These are phyloP conservation scores for Diuraphis noxia DNA, from an alignment of 1,140 invertebrate species.

Conservation along the genomic window DNA sequence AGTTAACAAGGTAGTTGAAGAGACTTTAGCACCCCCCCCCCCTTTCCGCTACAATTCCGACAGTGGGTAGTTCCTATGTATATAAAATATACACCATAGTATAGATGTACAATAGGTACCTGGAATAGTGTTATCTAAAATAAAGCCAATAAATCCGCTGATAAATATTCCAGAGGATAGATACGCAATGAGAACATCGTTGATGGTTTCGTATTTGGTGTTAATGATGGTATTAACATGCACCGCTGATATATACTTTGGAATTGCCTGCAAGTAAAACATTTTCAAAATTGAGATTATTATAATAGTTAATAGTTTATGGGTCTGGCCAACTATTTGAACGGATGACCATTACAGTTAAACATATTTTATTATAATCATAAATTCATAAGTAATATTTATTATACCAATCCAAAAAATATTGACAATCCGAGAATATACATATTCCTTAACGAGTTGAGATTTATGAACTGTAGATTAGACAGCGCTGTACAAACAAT, in stretches of 20 bases:
- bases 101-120: neutral
- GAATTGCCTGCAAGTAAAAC: neutral
- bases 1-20: too few species aligned
- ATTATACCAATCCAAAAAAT: constrained; percentile 43
- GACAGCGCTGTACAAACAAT: constrained; percentile 29
- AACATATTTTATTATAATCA: neutral
- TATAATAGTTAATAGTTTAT: neutral
- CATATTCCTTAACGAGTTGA: constrained; percentile 42
- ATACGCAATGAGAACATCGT: neutral
- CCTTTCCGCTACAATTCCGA: too few species aligned
- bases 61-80: too few species aligned
- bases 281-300: neutral
- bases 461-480: constrained; percentile 47
- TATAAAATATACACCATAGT: too few species aligned
- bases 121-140: constrained; percentile 47
- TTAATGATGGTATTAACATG: neutral
- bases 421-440: constrained; percentile 45
- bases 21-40: too few species aligned
- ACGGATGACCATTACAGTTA: neutral
- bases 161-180: constrained; percentile 37
- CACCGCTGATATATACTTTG: neutral
- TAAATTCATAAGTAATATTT: too few species aligned
- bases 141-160: constrained; percentile 11
- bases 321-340: neutral
- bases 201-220: neutral